Evolutionary conservation across 2,888 invertebrate genomes (phyloP).

Genomic region (Myathropa florea): DNA sequence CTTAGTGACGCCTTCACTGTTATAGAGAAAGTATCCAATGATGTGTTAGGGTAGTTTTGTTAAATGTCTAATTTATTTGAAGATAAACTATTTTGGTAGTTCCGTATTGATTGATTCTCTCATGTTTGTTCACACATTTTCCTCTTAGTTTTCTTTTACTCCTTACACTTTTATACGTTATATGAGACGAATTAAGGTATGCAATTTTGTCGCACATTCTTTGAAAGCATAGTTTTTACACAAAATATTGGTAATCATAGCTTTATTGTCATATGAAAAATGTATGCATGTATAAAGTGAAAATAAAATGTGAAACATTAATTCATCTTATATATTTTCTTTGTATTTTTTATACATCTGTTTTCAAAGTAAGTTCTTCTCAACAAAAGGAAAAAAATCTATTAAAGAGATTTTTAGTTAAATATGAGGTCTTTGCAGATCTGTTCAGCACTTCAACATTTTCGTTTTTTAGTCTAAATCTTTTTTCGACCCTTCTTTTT

Average conservation of each 20-base stretch:
- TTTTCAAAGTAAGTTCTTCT: not conserved
- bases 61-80: not conserved
- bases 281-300: not conserved
- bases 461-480: too few species aligned
- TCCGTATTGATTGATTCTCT: not conserved
- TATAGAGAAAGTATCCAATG: constrained; percentile 80
- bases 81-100: not conserved
- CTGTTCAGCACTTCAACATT: too few species aligned
- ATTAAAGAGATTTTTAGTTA: too few species aligned
- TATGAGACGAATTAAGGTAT: not conserved
- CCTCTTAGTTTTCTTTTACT: not conserved
- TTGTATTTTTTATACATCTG: not conserved
- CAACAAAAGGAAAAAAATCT: too few species aligned
- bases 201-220: not conserved
- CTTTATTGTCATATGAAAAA: not conserved
- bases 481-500: too few species aligned
- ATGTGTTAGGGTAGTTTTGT: constrained; percentile 74
- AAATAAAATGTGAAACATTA: not conserved
- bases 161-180: not conserved
- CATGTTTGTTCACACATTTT: not conserved
- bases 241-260: not conserved
- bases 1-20: constrained; percentile 81
- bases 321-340: not conserved
- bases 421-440: too few species aligned
- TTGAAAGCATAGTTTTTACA: not conserved